These are phyloP conservation scores for Terrapene triunguis DNA, from an alignment of 2,113 vertebrate species.

Conservation along the genomic window DNA sequence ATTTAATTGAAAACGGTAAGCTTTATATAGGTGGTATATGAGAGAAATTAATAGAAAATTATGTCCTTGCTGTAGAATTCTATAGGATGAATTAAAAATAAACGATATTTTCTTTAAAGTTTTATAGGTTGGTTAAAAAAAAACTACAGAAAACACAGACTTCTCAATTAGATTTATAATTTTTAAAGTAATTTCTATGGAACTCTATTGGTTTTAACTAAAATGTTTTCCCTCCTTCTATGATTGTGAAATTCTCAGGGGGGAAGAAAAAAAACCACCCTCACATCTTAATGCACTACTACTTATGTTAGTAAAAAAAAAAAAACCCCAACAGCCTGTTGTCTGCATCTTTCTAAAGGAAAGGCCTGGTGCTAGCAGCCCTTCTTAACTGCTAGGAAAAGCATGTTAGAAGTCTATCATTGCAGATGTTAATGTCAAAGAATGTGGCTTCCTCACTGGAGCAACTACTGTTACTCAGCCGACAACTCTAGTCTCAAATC, in stretches of 20 bases:
- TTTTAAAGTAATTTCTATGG: neutral
- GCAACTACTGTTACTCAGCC: neutral
- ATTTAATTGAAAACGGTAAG: neutral
- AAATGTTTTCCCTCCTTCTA: neutral
- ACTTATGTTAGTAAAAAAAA: neutral
- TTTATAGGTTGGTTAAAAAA: neutral
- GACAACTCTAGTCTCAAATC: neutral
- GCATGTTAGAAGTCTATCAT: neutral
- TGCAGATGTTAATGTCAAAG: neutral
- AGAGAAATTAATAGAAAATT: neutral
- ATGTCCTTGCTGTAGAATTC: neutral
- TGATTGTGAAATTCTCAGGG: neutral
- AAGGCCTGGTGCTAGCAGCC: neutral
- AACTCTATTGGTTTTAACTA: neutral
- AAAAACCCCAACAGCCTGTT: neutral
- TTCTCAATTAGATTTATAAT: neutral
- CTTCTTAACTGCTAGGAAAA: neutral
- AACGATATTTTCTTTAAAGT: neutral
- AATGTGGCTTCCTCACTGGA: neutral
- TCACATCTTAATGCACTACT: neutral
- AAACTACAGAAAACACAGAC: rapidly evolving
- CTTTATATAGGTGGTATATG: neutral
- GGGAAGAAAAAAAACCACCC: neutral
- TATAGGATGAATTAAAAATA: neutral
- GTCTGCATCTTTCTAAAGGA: neutral